Evolutionary conservation across 1,140 invertebrate species (phyloP).

Genomic region (Drosophila lacertosa): DNA sequence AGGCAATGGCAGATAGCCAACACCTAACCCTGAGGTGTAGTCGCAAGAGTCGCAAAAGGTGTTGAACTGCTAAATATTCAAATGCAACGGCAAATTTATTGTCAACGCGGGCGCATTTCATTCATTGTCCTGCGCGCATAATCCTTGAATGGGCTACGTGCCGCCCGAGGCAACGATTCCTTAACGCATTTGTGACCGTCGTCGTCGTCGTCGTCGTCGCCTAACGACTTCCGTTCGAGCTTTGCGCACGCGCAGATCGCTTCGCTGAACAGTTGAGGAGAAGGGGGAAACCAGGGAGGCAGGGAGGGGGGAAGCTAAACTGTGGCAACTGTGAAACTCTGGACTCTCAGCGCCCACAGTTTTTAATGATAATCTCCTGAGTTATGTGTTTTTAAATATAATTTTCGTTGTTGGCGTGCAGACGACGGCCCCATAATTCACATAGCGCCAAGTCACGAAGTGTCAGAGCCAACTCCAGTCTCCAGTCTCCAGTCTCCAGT

Average conservation of each 20-base stretch:
- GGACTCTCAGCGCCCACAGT: slow-evolving; percentile 60
- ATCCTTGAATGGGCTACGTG: slow-evolving; percentile 69
- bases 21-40: slow-evolving; percentile 34
- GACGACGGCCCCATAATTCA: slow-evolving; percentile 75
- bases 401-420: slow-evolving; percentile 82
- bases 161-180: slow-evolving; percentile 51
- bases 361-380: slow-evolving; percentile 84
- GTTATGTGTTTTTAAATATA: slow-evolving; percentile 84
- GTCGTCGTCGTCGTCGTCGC: slow-evolving; percentile 26
- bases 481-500: slow-evolving; percentile 17
- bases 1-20: slow-evolving; percentile 32
- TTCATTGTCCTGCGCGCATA: slow-evolving; percentile 71
- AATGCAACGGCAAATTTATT: slow-evolving; percentile 81
- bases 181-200: slow-evolving; percentile 59
- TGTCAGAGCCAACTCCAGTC: slow-evolving; percentile 49
- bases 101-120: slow-evolving; percentile 71
- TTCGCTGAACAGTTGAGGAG: too few relatives aligned
- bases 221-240: slow-evolving; percentile 80
- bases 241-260: slow-evolving; percentile 72
- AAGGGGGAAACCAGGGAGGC: too few relatives aligned
- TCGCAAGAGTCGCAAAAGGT: slow-evolving; percentile 6
- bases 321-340: slow-evolving; percentile 19
- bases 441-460: slow-evolving; percentile 81
- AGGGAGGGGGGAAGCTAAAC: too few relatives aligned
- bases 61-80: slow-evolving; percentile 68